Conservation (phyloP, 2,888 invertebrate species). For the Hirtodrosophila cameraria region DNA sequence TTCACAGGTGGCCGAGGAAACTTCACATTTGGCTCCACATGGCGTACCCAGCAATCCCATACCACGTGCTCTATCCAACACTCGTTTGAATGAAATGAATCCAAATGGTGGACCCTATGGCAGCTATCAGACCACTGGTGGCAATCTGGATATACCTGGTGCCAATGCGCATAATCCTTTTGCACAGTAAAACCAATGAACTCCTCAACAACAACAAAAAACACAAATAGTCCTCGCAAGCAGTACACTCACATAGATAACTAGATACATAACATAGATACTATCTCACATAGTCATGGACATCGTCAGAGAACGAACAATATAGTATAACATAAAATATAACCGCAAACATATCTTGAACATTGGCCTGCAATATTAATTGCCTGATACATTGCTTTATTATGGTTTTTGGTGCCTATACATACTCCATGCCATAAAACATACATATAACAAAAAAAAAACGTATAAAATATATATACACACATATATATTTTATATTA, state of each 20-base stretch:
- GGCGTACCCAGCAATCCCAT: constrained; percentile 97
- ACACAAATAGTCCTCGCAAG: constrained; percentile 43
- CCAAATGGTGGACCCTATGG: constrained; percentile 88
- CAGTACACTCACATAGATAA: constrained; percentile 4
- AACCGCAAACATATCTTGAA: constrained; percentile 79
- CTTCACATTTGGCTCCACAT: constrained; percentile 95
- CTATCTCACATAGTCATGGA: constrained; percentile 19
- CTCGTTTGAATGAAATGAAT: constrained; percentile 91
- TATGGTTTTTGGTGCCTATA: constrained; percentile 57
- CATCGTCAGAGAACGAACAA: constrained; percentile 19
- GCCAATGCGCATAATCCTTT: constrained; percentile 85
- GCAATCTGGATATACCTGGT: constrained; percentile 88
- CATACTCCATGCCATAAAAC: constrained; percentile 28
- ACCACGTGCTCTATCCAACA: constrained; percentile 93
- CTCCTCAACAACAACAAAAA: constrained; percentile 1
- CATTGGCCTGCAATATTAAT: constrained; percentile 76
- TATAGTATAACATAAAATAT: constrained; percentile 49
- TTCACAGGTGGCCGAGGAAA: constrained; percentile 86
- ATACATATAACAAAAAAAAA: constrained; percentile 25
- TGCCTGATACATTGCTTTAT: constrained; percentile 69
- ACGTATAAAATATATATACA: constrained; percentile 8
- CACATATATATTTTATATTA: constrained; percentile 35
- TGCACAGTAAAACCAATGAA: constrained; percentile 78
- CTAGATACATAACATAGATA: constrained; percentile 15
- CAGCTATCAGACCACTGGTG: constrained; percentile 89